Base-by-base conservation (phyloP, 2,113 vertebrate species). In the Sceloporus tristichus region DNA sequence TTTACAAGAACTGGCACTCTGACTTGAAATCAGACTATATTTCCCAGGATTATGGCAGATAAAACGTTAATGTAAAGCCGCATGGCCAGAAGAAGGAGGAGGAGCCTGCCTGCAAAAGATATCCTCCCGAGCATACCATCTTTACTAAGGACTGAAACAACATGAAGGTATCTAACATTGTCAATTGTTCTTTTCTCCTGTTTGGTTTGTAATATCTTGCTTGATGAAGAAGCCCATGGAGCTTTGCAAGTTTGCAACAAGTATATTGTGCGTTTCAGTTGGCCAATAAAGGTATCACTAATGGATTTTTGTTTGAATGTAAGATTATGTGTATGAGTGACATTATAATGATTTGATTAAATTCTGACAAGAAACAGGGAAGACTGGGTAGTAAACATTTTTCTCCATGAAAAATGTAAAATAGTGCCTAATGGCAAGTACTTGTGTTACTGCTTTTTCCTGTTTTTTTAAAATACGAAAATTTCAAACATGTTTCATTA, bases 341-440 rank as follows among this genome's bases (percentile, higher is more conserved):
- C 27, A 83, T 86, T 91, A 94, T 90, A 91, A 87, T 91, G 84
- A 86, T 90, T 94, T 90, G 93, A 94, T 92, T 95, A 93, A 91
- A 59, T 88, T 80, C 10, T 91, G 89, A 16, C 11, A 90, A 80
- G 83, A 82, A 76, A 4, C 25, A 89, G 68, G 85, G 34, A 21
- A 78, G 25, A 71, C 3, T 74, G 76, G 19, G 40, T 85, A 89
- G 56, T 11, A 8, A 78, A 87, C 11, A 90, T 9, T 0, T 80
- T 18, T 14, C 54, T 13, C 23, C 29, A 56, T 54, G 48, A 6
- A 86, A 89, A 62, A 9, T 76, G 92, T 84, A 25, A 89, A 94
- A 56, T 4, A 84, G 48, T n/a, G 86, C 1, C 54, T 87, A 85
- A 10, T 3, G 82, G 21, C 1, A 92, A 93, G 82, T 53, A 34